phyloP scores from a whole-genome alignment of 2,113 vertebrate species.

The Barnardius zonarius region DNA sequence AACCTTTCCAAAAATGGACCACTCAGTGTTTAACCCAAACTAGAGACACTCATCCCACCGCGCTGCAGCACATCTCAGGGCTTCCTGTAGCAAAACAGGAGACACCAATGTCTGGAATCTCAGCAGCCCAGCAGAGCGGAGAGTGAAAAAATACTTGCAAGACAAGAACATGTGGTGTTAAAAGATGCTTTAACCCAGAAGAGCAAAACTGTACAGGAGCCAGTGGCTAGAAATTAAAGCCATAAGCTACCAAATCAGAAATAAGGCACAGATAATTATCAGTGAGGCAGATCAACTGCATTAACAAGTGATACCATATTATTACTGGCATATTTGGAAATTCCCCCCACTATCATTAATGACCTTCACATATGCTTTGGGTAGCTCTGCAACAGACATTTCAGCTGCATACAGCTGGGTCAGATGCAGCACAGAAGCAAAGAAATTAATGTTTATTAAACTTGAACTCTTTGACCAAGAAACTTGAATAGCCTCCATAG shows the following conservation, averaged over 20 bases:
- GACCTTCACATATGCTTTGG: neutral
- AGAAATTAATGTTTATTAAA: neutral
- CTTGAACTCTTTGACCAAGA: neutral
- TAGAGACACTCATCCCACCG: neutral
- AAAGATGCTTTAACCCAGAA: constrained; percentile 11
- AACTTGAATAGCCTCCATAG: neutral
- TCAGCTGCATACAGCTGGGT: neutral
- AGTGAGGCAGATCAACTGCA: neutral
- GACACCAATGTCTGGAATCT: neutral
- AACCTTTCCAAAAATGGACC: neutral
- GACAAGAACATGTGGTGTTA: neutral
- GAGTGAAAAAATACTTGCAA: neutral
- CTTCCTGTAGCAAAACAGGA: neutral
- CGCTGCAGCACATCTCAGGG: neutral
- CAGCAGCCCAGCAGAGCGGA: neutral
- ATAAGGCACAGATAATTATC: constrained; percentile 41
- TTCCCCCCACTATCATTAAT: neutral
- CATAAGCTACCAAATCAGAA: neutral
- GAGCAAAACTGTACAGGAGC: neutral
- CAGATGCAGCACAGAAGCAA: neutral
- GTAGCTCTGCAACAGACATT: neutral
- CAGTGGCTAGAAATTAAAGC: neutral
- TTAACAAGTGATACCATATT: neutral
- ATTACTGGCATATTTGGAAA: neutral
- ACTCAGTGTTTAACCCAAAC: neutral